Evolutionary conservation across 2,797 vertebrate species (phyloP), one percentile per base, ranked within the genome.

Genomic region (Labroides dimidiatus): DNA sequence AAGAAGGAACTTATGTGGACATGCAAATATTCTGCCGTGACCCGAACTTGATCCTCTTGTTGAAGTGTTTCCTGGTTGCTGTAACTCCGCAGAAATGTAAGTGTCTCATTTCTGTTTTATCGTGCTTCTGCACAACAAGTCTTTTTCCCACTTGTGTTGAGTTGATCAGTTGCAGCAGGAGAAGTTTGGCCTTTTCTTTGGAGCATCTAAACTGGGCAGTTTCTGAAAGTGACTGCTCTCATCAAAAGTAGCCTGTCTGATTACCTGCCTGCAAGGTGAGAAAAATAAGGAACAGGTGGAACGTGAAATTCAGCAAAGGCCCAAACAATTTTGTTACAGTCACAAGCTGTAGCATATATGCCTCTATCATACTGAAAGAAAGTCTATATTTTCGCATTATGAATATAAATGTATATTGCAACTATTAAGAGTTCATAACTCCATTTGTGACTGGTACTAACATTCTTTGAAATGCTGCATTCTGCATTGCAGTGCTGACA

Each of bases 141-240:
- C 43, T 21, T 59, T 51, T 6, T 67, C 44, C 67, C 55, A 62
- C 39, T 30, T 24, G 53, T 1, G n/a, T n/a, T 9, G 41, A 41
- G 24, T 74, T 36, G 68, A 94, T 91, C 93, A 87, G 77, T 59
- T 94, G 87, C 98, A 99, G 80, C 98, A 99, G 88, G 93, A 95
- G 27, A 81, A 89, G 74, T 95, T 93, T 2, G 91, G 33, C 0
- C 93, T 89, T 68, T 94, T 97, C 85, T 85, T 96, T 57, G 88
- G 90, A 62, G 89, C 81, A n/a, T 85, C 88, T 58, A 98, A 89
- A 50, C 69, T 95, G 24, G 96, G 91, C 67, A 97, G 83, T 2
- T 95, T 94, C 62, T 86, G 93, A 17, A 78, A 79, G 51, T 93
- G 53, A 37, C 10, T 47, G 27, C 72, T 94, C n/a, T 94, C 94